Percentiles rank a stretch among this genome's conserved stretches.
Conservation (phyloP, 2,113 vertebrate genomes). For the Pseudonaja textilis region DNA sequence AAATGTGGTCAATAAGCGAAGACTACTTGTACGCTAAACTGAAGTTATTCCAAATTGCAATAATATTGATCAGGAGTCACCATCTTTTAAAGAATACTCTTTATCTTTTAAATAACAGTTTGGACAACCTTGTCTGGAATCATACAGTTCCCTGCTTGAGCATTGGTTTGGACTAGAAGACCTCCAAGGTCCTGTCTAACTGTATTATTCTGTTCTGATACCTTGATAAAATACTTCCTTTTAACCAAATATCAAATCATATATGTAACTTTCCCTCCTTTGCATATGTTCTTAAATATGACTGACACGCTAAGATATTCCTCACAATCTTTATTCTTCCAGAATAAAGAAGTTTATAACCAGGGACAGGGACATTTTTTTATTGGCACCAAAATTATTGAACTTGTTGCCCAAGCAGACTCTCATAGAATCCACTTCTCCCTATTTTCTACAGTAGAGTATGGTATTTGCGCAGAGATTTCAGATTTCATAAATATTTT, state of each 20-base stretch:
- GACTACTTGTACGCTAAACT: background rate
- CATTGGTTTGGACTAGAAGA: background rate
- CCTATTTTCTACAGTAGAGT: background rate
- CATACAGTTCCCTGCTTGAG: background rate
- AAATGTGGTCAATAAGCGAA: background rate
- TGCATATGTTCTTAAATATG: background rate
- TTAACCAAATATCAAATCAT: background rate
- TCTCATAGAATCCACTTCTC: background rate
- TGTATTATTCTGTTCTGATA: background rate
- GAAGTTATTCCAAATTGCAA: background rate
- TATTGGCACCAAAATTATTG: background rate
- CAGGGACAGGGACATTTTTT: background rate
- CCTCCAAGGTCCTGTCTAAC: background rate
- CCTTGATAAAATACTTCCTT: background rate
- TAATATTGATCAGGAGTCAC: background rate
- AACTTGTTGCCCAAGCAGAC: background rate
- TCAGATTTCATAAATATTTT: background rate
- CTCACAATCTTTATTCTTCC: background rate
- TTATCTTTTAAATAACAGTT: background rate
- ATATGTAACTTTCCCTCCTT: background rate
- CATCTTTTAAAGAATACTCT: background rate
- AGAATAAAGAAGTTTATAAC: background rate
- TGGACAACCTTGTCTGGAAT: background rate
- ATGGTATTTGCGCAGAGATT: background rate
- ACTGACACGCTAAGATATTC: background rate